Base-by-base conservation (phyloP, 1,140 invertebrate genomes). In the Rhynchophorus ferrugineus region DNA sequence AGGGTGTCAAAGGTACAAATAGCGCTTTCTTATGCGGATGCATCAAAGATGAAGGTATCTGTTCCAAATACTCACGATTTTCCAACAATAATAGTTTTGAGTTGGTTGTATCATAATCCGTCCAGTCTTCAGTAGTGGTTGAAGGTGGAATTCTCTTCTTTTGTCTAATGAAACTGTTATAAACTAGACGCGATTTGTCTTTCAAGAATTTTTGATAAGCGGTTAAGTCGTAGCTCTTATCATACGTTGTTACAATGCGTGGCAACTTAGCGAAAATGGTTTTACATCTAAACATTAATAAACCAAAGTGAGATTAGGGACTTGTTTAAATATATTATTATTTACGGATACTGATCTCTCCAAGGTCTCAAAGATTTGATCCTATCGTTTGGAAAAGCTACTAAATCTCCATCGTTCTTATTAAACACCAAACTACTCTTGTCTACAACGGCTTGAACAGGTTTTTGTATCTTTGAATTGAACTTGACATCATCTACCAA, bases 351-450 rank as follows among this genome's bases (percentile, higher is more conserved):
- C n/a, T 42, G 13, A 22, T 45, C 44, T 18, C 35, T 56, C 59
- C 60, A 62, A 1, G 61, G 62, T 37, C 59, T 44, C 19, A 64
- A 39, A n/a, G 35, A 37, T 39, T 36, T 44, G 0, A 53, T 54
- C 11, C 43, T 51, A 44, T 64, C 62, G 47, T 64, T 64, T 2
- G 62, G 62, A 46, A 64, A 62, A 6, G 61, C 60, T 11, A 64
- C 56, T 16, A 62, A 29, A 34, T 56, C 55, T 20, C 42, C 35
- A 16, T 61, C 53, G 41, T 34, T 38, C 14, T 58, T 49, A 37
- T 56, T 16, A 21, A 57, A 56, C 1, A 14, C 8, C 20, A 53
- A 20, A 21, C 8, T 35, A 9, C 34, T 24, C 20, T 43, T 35
- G 43, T 52, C 50, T 0, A 62, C 39, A 3, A 62, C 37, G 1